phyloP scores from a whole-genome alignment of 2,113 vertebrate genomes.

The Pseudorasbora parva region DNA sequence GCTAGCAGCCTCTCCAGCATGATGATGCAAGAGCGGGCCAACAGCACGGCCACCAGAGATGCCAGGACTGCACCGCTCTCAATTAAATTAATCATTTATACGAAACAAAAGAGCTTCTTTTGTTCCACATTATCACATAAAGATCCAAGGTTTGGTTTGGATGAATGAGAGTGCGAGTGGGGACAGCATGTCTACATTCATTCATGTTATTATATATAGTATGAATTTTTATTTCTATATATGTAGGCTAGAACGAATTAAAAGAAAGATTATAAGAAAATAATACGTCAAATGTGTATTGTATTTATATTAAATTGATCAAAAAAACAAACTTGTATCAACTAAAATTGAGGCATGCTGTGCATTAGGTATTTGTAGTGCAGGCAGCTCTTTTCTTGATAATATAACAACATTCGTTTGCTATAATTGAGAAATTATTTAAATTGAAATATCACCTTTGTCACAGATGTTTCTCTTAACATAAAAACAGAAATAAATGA shows the following conservation, averaged over 20 bases:
- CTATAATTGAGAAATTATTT: no score
- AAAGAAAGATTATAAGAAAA: no score
- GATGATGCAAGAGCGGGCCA: constrained; percentile 59
- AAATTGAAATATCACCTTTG: no score
- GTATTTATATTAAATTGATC: no score
- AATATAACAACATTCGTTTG: no score
- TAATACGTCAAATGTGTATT: no score
- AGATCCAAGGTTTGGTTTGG: not conserved
- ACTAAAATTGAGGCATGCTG: not conserved
- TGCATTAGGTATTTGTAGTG: not conserved
- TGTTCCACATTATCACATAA: constrained; percentile 28
- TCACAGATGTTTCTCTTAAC: no score
- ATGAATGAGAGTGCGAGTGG: not conserved
- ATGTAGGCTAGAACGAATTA: no score
- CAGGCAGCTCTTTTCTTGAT: no score
- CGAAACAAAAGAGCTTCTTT: constrained; percentile 37
- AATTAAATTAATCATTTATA: constrained; percentile 52
- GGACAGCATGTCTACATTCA: no score
- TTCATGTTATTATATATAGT: no score
- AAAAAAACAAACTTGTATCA: not conserved
- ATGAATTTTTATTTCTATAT: no score
- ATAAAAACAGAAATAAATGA: not conserved
- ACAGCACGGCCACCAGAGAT: constrained; percentile 47
- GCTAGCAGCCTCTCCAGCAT: not conserved
- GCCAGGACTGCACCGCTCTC: not conserved